Evolutionary conservation across 2,888 invertebrate genomes (phyloP), one percentile per base, ranked within the genome.

Genomic region (Criorhina ranunculi): DNA sequence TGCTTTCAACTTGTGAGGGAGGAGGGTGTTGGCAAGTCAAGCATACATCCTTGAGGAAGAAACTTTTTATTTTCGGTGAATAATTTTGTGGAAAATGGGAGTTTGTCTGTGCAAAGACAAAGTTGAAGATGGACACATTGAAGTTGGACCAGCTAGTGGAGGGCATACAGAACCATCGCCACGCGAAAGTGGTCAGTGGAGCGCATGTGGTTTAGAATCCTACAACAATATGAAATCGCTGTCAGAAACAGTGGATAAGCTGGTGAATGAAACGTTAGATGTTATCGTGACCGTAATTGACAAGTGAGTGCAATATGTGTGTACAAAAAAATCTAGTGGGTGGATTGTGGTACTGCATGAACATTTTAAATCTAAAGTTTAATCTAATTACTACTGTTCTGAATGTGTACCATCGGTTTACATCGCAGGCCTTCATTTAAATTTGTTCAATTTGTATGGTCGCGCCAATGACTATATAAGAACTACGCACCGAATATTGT

Each of bases 221-320:
- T 86, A 76, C 51, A 82, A 79, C 49, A 83, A 87, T 37, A 76
- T 81, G 24, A 89, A 88, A 73, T 80, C 88, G 5, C 89, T 89
- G 89, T 93, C 93, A 49, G 92, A 90, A 83, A 92, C 91, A 67
- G 94, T 96, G 19, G 96, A 96, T 89, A 93, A 94, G 82, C 93
- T 98, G 59, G 96, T 98, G 17, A 92, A 96, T 64, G 96, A 98
- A 90, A 96, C 97, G 12, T 92, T 98, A 29, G 93, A 94, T 66
- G 94, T 96, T 40, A 96, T 98, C 85, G 94, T 96, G 75, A 95
- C 96, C 4, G 94, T 97, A 79, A 96, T 97, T 75, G 97, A 97
- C 91, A 97, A 96, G 96, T 96, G 93, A 93, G 95, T 93, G 87
- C 8, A n/a, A 40, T 49, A 33, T 33, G 11, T 19, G 9, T 42